phyloP scores from a whole-genome alignment of 1,140 invertebrate species.

The Matsumurasca onukii region DNA sequence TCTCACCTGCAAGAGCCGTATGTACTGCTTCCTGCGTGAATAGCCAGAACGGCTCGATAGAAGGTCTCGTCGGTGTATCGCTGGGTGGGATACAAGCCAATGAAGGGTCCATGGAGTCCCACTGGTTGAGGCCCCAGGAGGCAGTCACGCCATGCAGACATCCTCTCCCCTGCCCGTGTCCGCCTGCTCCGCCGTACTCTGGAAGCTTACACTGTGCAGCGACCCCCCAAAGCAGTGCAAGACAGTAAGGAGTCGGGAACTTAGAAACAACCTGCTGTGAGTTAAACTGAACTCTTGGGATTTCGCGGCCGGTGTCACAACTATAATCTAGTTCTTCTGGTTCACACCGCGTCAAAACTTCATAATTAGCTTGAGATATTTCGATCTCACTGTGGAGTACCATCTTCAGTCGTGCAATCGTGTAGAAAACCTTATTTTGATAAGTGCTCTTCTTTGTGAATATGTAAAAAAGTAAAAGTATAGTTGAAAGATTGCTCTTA shows the following conservation, averaged over 20 bases:
- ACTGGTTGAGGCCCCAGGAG: conserved; percentile 92
- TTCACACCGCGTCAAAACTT: no score
- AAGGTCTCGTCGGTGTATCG: conserved; percentile 93
- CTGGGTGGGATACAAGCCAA: conserved; percentile 83
- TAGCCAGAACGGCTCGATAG: conserved; percentile 92
- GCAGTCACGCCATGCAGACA: conserved; percentile 88
- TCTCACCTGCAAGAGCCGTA: conserved; percentile 55
- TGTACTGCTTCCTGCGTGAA: conserved; percentile 89
- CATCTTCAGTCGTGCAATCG: no score
- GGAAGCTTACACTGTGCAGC: conserved; percentile 74
- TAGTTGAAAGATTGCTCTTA: no score
- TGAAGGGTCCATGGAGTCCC: conserved; percentile 90
- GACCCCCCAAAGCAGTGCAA: conserved; percentile 57
- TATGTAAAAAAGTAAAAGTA: no score
- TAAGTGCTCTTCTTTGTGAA: no score
- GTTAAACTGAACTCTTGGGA: no score
- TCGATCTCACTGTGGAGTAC: no score
- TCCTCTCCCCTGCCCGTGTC: conserved; percentile 78
- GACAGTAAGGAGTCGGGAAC: not conserved
- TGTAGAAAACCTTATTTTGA: no score
- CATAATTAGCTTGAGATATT: no score
- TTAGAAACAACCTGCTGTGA: no score
- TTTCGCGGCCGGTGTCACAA: no score
- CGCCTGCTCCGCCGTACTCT: conserved; percentile 70
- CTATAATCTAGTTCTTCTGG: no score